These are phyloP conservation scores for Paedocypris sp. DNA, from an alignment of 2,113 vertebrate species.

Conservation along the genomic window DNA sequence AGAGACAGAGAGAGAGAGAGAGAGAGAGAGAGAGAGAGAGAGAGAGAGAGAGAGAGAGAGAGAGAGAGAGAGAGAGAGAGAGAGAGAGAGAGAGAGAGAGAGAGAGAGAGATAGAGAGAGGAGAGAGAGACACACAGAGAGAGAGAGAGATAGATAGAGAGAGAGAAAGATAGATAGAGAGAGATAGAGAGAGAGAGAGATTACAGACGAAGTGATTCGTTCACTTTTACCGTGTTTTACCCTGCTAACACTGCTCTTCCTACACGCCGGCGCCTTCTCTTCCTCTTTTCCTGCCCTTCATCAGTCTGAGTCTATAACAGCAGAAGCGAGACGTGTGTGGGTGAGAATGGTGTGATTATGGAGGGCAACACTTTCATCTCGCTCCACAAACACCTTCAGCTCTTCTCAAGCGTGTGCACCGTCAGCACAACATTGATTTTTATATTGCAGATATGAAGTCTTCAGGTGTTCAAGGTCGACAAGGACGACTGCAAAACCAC, in stretches of 20 bases:
- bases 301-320: no score
- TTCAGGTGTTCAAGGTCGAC: conserved; percentile 45
- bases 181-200: no score
- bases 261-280: no score
- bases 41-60: no score
- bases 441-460: conserved; percentile 48
- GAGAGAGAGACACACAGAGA: not conserved
- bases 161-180: no score
- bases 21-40: no score
- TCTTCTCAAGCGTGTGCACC: conserved; percentile 38
- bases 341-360: conserved; percentile 1
- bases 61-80: no score
- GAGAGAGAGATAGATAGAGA: not conserved
- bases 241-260: not conserved
- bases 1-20: not conserved
- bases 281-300: no score
- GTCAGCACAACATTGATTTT: conserved; percentile 46
- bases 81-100: not conserved
- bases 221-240: no score
- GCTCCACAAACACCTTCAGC: conserved; percentile 13
- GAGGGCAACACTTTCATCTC: conserved; percentile 5
- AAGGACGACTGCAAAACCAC: conserved; percentile 40
- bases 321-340: no score
- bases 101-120: no score
- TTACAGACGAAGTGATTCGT: no score